These are phyloP conservation scores for Cherax destructor DNA, from an alignment of 1,140 invertebrate genomes.

Conservation along the genomic window DNA sequence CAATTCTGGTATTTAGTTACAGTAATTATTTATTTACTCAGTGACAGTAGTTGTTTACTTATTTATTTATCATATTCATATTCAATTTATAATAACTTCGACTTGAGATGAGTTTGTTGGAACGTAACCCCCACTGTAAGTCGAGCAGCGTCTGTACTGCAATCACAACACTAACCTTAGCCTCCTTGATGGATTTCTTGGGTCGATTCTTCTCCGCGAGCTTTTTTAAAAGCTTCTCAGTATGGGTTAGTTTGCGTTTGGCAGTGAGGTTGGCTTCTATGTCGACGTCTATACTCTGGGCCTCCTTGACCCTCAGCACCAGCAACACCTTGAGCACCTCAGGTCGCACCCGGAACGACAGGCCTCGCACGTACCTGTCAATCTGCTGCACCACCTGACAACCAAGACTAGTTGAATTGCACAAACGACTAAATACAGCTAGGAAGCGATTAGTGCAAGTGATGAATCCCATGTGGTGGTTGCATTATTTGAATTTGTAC, in stretches of 20 bases:
- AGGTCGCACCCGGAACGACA: constrained; percentile 36
- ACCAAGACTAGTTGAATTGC: neutral
- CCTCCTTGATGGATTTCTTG: constrained; percentile 88
- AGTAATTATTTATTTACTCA: no score
- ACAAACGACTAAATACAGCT: neutral
- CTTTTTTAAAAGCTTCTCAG: constrained; percentile 71
- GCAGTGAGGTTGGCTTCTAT: constrained; percentile 12
- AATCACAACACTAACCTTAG: constrained; percentile 73
- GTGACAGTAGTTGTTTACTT: no score
- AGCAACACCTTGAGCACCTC: constrained; percentile 42
- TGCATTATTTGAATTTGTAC: no score
- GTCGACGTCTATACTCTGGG: constrained; percentile 33
- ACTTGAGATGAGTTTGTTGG: no score
- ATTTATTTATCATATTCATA: no score
- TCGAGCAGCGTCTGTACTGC: no score
- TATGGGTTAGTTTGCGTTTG: constrained; percentile 65
- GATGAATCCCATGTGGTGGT: no score
- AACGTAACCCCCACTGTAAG: no score
- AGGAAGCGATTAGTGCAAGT: no score
- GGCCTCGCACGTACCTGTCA: constrained; percentile 20
- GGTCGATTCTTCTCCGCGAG: constrained; percentile 2
- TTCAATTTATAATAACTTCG: no score
- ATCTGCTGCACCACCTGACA: constrained; percentile 33
- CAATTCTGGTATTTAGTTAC: no score
- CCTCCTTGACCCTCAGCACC: constrained; percentile 32